phyloP scores from a whole-genome alignment of 2,888 invertebrate genomes.

The Ennomos fuscantarius region DNA sequence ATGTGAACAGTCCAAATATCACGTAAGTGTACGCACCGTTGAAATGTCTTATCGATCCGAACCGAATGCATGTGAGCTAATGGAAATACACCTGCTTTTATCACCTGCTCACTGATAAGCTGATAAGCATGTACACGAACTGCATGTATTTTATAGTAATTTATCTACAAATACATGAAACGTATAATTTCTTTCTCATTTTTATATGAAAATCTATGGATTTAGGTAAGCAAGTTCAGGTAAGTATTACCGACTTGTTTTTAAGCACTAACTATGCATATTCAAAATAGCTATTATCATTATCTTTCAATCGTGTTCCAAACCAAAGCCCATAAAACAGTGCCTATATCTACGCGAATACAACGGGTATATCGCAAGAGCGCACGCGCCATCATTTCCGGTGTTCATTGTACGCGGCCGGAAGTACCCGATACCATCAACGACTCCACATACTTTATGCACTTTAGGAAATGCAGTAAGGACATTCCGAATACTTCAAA shows the following conservation, averaged over 20 bases:
- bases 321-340: constrained; percentile 29
- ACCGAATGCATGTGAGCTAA: constrained; percentile 7
- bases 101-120: constrained; percentile 23
- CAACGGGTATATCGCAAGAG: constrained; percentile 54
- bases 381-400: constrained; percentile 78
- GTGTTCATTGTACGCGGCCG: constrained; percentile 62
- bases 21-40: constrained; percentile 1
- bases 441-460: constrained; percentile 38
- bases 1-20: neutral
- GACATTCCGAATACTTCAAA: neutral
- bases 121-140: constrained; percentile 13
- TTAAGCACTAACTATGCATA: too few relatives aligned
- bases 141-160: neutral
- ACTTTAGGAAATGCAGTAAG: constrained; percentile 23
- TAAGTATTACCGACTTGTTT: too few relatives aligned
- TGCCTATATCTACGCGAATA: constrained; percentile 15
- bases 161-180: constrained; percentile 2
- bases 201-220: too few relatives aligned
- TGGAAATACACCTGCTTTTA: constrained; percentile 5
- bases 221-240: too few relatives aligned
- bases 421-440: constrained; percentile 70
- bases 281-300: neutral
- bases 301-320: constrained; percentile 26
- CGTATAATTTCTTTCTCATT: neutral
- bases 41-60: constrained; percentile 2